Evolutionary conservation across 2,797 vertebrate genomes (phyloP).

Genomic region (Tympanoctomys barrerae): DNA sequence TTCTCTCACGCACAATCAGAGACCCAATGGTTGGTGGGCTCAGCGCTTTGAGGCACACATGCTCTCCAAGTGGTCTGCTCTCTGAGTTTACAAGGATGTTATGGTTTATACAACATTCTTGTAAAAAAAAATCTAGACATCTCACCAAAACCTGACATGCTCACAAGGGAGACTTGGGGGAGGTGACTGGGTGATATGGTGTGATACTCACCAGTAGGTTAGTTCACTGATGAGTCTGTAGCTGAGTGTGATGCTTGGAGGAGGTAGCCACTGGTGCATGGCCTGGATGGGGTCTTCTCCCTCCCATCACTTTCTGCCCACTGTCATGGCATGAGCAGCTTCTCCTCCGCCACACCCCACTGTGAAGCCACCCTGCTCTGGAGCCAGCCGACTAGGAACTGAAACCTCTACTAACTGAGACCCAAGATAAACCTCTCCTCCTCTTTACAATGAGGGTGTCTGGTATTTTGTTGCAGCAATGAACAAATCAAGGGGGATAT

Average conservation of each 20-base stretch:
- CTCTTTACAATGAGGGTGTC: background rate
- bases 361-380: background rate
- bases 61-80: background rate
- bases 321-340: background rate
- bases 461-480: background rate
- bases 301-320: background rate
- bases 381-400: background rate
- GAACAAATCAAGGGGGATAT: background rate
- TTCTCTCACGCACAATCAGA: background rate
- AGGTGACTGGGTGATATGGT: background rate
- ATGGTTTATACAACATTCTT: background rate
- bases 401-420: background rate
- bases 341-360: background rate
- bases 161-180: background rate
- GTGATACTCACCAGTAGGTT: background rate
- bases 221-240: background rate
- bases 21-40: background rate
- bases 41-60: background rate
- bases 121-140: background rate
- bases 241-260: background rate
- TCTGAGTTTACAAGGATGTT: background rate
- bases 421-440: background rate
- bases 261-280: background rate
- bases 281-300: background rate
- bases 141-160: background rate